Conservation (phyloP, 2,113 vertebrate species). For the Prietella phreatophila region DNA sequence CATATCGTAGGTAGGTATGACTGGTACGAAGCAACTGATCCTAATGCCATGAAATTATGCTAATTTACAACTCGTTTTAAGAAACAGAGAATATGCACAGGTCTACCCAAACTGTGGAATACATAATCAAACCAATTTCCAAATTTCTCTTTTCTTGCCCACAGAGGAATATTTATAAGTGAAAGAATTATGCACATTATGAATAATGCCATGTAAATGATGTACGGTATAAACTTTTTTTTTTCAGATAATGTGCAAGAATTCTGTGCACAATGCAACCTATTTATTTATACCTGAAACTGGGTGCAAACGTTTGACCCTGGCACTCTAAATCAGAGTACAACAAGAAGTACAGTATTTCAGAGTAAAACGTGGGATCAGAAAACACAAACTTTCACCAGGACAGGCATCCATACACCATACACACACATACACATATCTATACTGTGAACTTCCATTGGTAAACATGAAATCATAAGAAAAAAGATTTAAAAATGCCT, state of each 20-base stretch:
- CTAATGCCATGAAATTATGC: not conserved
- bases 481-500: too few relatives aligned
- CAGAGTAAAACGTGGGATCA: not conserved
- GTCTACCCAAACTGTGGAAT: not conserved
- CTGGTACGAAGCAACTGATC: not conserved
- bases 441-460: too few relatives aligned
- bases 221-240: not conserved
- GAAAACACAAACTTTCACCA: not conserved
- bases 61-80: not conserved
- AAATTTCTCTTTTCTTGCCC: not conserved
- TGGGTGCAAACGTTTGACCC: not conserved
- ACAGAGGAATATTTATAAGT: not conserved
- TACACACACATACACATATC: not conserved
- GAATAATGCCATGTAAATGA: not conserved
- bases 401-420: not conserved
- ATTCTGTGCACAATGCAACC: not conserved
- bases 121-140: not conserved
- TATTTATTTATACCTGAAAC: not conserved
- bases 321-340: not conserved
- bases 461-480: not conserved
- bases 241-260: not conserved
- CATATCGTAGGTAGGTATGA: not conserved
- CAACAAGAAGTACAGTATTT: not conserved
- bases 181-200: not conserved
- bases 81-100: not conserved